Base-by-base conservation (phyloP, 2,113 vertebrate species). In the Ailuropoda melanoleuca region DNA sequence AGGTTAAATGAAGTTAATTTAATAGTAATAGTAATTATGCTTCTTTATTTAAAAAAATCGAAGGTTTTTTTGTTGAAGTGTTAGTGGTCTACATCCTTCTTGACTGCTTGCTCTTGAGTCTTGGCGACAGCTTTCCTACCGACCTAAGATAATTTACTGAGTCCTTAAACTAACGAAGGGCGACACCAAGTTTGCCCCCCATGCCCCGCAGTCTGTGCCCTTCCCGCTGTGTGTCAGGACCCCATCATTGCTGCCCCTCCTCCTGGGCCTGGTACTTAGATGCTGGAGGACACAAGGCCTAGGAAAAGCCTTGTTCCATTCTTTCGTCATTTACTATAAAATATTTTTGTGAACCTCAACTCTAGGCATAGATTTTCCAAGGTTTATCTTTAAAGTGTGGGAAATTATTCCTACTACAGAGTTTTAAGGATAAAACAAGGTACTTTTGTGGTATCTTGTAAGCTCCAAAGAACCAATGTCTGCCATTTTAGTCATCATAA, bases 161-260 rank as follows among this genome's bases (percentile, higher is more conserved):
- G 66, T 50, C 31, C 5, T 3, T 88, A 39, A 60, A 48, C 34
- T 55, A 50, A 60, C 0, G 0, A n/a, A 64, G 78, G 26, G 26
- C 58, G 87, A 14, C 15, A 62, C 31, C 11, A 31, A 17, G 19
- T 18, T 34, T 88, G 48, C 46, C 23, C 4, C 6, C 37, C 3
- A 1, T 6, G 1, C 24, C 12, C 12, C n/a, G 1, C 12, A 48
- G 3, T 31, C 43, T 48, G 48, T 13, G 43, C 17, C 87, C 24
- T 88, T 88, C 75, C 9, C 0, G 17, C 17, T 6, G 0, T 11
- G 8, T 18, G 21, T 62, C 23, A 29, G n/a, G 8, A 39, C 43
- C 31, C 29, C 5, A n/a, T 29, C 14, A 13, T 8, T 0, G 21
- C 37, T 68, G 0, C 1, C 3, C 11, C 9, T n/a, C 58, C 39